phyloP scores from a whole-genome alignment of 2,888 invertebrate species.

The Tiliacea citrago region DNA sequence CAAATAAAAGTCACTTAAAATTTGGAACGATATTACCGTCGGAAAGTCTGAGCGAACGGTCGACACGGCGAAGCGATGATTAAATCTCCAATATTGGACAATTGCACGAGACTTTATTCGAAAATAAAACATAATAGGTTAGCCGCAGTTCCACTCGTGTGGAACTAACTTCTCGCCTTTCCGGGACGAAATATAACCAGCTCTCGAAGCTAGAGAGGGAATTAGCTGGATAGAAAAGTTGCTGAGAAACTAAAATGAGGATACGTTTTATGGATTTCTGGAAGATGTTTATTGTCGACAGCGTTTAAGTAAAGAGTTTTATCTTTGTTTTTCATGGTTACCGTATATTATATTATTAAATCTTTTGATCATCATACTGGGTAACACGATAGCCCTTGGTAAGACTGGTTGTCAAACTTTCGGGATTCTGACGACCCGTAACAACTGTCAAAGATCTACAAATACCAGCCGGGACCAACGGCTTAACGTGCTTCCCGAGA shows the following conservation, averaged over 20 bases:
- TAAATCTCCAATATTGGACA: constrained; percentile 54
- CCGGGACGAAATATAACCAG: constrained; percentile 32
- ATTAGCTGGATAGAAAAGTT: constrained; percentile 27
- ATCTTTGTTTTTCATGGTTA: background rate
- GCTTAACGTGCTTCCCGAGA: too few species aligned
- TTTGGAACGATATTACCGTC: constrained; percentile 26
- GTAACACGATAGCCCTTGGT: too few species aligned
- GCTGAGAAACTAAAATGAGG: constrained; percentile 7
- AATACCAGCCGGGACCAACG: too few species aligned
- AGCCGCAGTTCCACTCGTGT: constrained; percentile 31
- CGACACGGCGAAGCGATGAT: constrained; percentile 33
- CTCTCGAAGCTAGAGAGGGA: constrained; percentile 13
- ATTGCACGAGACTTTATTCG: constrained; percentile 26
- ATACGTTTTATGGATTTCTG: background rate
- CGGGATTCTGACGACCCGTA: too few species aligned
- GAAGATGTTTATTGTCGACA: background rate
- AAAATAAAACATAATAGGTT: constrained; percentile 49
- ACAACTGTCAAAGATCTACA: too few species aligned
- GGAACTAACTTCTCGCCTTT: constrained; percentile 43
- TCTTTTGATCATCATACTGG: background rate
- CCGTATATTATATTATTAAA: background rate
- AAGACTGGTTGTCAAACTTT: too few species aligned
- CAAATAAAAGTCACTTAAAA: constrained; percentile 35
- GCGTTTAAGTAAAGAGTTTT: background rate
- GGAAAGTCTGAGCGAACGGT: background rate